Evolutionary conservation across 2,797 vertebrate genomes (phyloP).

Genomic region (Peromyscus aztecus): DNA sequence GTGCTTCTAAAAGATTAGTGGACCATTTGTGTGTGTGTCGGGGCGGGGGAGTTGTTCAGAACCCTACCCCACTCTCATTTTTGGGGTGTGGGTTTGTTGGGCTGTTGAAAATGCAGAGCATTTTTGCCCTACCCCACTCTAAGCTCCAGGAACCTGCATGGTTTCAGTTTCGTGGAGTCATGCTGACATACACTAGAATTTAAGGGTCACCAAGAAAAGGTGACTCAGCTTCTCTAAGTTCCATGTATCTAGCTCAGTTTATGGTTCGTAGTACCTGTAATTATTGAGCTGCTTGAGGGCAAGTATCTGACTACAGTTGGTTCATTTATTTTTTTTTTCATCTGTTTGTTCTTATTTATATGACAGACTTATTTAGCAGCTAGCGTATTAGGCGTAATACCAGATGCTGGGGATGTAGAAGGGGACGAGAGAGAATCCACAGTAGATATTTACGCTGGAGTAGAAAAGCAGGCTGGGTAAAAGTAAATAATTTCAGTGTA

Average conservation of each 20-base stretch:
- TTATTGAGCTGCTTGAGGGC: conserved; percentile 7
- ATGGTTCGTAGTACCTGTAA: neutral
- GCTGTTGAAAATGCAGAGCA: neutral
- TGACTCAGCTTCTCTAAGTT: conserved; percentile 17
- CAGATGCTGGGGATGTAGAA: neutral
- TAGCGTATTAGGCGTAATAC: neutral
- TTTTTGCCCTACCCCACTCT: neutral
- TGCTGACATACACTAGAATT: neutral
- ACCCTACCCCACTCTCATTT: neutral
- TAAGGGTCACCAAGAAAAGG: neutral
- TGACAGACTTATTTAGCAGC: conserved; percentile 38
- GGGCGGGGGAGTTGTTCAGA: neutral
- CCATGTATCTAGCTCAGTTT: neutral
- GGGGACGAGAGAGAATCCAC: neutral
- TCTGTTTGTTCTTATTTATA: neutral
- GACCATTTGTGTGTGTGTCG: neutral
- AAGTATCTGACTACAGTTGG: neutral
- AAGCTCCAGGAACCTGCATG: neutral
- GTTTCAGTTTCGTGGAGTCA: neutral
- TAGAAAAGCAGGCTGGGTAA: neutral
- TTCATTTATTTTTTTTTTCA: neutral
- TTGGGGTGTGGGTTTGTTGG: neutral
- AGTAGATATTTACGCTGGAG: conserved; percentile 15
- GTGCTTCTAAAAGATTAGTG: neutral
- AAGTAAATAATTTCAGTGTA: neutral